These are phyloP conservation scores for Anticlea derivata DNA, from an alignment of 2,888 invertebrate species.

Conservation along the genomic window DNA sequence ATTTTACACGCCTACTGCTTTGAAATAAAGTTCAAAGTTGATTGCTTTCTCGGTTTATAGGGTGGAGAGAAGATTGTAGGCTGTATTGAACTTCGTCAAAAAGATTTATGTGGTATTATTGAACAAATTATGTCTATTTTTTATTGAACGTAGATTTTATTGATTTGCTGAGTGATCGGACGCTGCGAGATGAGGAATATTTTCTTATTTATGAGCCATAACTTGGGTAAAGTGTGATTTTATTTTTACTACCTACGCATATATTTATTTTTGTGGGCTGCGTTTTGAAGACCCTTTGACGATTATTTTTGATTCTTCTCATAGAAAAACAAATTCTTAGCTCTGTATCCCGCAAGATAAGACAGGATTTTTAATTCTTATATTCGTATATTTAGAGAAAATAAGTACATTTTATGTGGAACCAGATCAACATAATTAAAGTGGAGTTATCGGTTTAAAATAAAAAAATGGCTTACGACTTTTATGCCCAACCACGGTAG, in stretches of 20 bases:
- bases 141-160: conserved; percentile 40
- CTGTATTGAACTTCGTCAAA: conserved; percentile 49
- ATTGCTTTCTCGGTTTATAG: not conserved
- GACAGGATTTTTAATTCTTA: too few relatives aligned
- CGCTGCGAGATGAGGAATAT: conserved; percentile 24
- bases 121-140: conserved; percentile 55
- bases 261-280: conserved; percentile 27
- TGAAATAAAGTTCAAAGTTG: conserved; percentile 24
- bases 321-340: not conserved
- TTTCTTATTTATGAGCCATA: conserved; percentile 36
- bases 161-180: conserved; percentile 40
- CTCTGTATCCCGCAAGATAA: too few relatives aligned
- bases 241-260: conserved; percentile 31
- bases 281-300: conserved; percentile 4
- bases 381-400: too few relatives aligned
- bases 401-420: too few relatives aligned
- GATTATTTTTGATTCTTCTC: conserved; percentile 5
- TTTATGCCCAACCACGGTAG: too few relatives aligned
- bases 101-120: conserved; percentile 55
- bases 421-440: too few relatives aligned
- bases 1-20: not conserved
- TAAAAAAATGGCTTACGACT: too few relatives aligned
- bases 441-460: too few relatives aligned
- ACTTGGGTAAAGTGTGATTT: conserved; percentile 35
- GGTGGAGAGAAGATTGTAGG: conserved; percentile 11